Evolutionary conservation across 2,797 vertebrate genomes (phyloP), one percentile per base, ranked within the genome.

Genomic region (Yasuhikotakia modesta): DNA sequence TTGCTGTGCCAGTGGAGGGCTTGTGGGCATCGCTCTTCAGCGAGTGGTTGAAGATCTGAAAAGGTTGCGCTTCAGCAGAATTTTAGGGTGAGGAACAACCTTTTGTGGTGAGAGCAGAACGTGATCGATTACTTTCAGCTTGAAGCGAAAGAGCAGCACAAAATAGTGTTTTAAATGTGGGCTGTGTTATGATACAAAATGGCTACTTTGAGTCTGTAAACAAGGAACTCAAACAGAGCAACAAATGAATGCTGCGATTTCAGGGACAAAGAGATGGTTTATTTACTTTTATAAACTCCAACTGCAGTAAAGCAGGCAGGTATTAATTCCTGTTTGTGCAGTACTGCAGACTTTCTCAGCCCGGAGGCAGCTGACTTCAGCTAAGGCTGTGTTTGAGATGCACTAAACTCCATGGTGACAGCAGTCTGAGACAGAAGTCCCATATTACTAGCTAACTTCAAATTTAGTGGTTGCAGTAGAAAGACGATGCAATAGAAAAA

Each of bases 311-410:
- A 68, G 30, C 57, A n/a, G 63, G 30, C 73, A 21, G 16, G 69
- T 81, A 83, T 80, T 50, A 63, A 79, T 81, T 84, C 43, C 53
- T 60, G 74, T 14, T 74, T 74, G 74, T 81, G 55, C 71, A 68
- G 72, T 79, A 70, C 32, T 76, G 68, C 45, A 30, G 45, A 76
- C 35, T 65, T 80, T 74, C 35, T 30, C 12, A 60, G 70, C 65
- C 50, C 63, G 7, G 71, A 69, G 63, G 68, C 77, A 76, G 50
- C 61, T 19, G 52, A 65, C 52, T 63, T 70, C 30, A 43, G n/a
- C 32, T 32, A 12, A 65, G 70, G 16, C 11, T 46, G 57, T 63
- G 63, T 69, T 21, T 72, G 63, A 76, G 58, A 46, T 65, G 27
- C 43, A 52, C 35, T 58, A 19, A 57, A 67, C 61, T 72, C 50